Base-by-base conservation (phyloP, 2,888 invertebrate species). In the Drosophila differens region DNA sequence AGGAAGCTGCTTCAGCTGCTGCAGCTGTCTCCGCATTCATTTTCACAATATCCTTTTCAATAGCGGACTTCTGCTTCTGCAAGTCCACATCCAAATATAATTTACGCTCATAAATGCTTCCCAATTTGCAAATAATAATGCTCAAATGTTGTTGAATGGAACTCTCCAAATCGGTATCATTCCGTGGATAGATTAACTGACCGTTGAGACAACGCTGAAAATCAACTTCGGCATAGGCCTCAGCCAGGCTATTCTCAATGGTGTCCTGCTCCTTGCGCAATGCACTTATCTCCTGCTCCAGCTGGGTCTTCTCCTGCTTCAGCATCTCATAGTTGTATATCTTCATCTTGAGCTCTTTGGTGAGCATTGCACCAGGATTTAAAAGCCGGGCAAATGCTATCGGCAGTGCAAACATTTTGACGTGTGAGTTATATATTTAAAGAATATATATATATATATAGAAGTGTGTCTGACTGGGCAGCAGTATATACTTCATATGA, bases 191-290 rank as follows among this genome's bases (percentile, higher is more conserved):
- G 3, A 53, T 9, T 3, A 28, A 16, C 16, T 75, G 47, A 7
- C 82, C 82, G 1, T 28, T 32, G 16, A 82, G 32, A 1, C 61
- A 81, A 12, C 74, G 78, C 32, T 84, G 82, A 2, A 81, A 82
- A 9, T 85, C 85, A 10, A 84, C 72, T 22, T 86, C 85, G 54
- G 89, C 84, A 65, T 84, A 25, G 0, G 74, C 75, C n/a, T 85
- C 85, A 30, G 85, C 84, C 6, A 85, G 44, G 49, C 65, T 57
- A 25, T 89, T 75, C 55, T 85, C 85, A n/a, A 75, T 70, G 4
- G 55, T 64, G 4, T 75, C 73, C 62, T 81, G 85, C 12, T 84
- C 63, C 51, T 74, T 68, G 19, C 86, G 84, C n/a, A 85, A 52
- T 3, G 7, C 32, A 1, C 4, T 14, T 10, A 85, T 60, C 1